Conservation (phyloP, 2,113 vertebrate genomes). For the Tupaia tana region DNA sequence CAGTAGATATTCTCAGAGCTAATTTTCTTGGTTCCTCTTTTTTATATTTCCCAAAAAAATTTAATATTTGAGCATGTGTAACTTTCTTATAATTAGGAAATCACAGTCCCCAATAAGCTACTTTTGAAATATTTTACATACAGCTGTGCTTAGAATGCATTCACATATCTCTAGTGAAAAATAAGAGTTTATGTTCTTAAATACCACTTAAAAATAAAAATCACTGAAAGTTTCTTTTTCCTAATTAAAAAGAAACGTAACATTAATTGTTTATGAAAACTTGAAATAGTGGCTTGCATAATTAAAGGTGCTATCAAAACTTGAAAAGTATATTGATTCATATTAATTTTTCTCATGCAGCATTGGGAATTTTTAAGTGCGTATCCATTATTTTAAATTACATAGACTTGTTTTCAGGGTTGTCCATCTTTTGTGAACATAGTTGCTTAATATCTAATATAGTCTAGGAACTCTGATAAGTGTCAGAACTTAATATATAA, state of each 20-base stretch:
- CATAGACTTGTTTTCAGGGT: conserved; percentile 24
- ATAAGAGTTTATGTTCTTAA: conserved; percentile 32
- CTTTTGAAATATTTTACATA: conserved; percentile 44
- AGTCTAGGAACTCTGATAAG: conserved; percentile 20
- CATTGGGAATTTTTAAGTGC: conserved; percentile 40
- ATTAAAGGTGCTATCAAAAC: not conserved
- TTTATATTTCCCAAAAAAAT: not conserved
- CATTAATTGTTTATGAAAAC: conserved; percentile 4
- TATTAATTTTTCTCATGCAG: conserved; percentile 10
- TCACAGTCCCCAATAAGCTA: not conserved
- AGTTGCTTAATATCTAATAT: not conserved
- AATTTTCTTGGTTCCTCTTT: conserved; percentile 39
- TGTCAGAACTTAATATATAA: conserved; percentile 21
- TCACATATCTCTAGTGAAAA: conserved; percentile 43
- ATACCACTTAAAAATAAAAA: conserved; percentile 36
- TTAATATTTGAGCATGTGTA: conserved; percentile 11
- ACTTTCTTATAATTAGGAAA: conserved; percentile 37
- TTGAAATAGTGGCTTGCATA: conserved; percentile 39
- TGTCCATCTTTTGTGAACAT: not conserved
- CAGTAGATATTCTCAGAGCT: not conserved
- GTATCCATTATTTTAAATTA: conserved; percentile 50
- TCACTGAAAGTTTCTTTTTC: not conserved
- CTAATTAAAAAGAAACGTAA: conserved; percentile 20
- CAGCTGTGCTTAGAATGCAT: conserved; percentile 6
- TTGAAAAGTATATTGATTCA: conserved; percentile 15